Evolutionary conservation across 2,888 invertebrate genomes (phyloP).

Genomic region (Leucophenga montana): DNA sequence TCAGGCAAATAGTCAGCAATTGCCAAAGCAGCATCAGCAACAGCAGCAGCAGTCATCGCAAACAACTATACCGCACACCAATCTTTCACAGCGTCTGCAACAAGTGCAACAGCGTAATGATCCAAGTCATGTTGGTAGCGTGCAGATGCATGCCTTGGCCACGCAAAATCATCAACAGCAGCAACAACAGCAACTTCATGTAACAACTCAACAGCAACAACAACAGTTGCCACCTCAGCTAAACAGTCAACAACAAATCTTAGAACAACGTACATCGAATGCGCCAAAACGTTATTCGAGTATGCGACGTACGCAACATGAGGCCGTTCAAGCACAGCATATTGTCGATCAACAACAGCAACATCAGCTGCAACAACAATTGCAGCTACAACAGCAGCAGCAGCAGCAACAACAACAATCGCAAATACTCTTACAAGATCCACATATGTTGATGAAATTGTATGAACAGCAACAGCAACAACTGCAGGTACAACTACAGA

Average conservation of each 20-base stretch:
- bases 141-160: constrained; percentile 72
- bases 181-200: constrained; percentile 51
- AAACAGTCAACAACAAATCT: constrained; percentile 38
- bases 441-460: constrained; percentile 63
- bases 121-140: constrained; percentile 72
- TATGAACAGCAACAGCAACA: constrained; percentile 69
- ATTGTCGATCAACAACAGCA: constrained; percentile 56
- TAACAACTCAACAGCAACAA: constrained; percentile 38
- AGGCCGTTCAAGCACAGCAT: constrained; percentile 55
- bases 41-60: constrained; percentile 43
- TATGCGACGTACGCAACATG: constrained; percentile 74
- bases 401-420: constrained; percentile 59
- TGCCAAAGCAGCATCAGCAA: constrained; percentile 33
- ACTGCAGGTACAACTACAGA: constrained; percentile 66
- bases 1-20: constrained; percentile 30
- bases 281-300: constrained; percentile 81
- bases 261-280: constrained; percentile 59
- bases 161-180: constrained; percentile 62
- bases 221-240: constrained; percentile 42
- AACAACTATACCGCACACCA: constrained; percentile 45
- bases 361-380: constrained; percentile 54
- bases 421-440: constrained; percentile 65
- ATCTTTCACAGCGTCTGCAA: constrained; percentile 69
- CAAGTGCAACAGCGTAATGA: constrained; percentile 71
- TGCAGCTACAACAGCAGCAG: constrained; percentile 44